phyloP scores from a whole-genome alignment of 2,888 invertebrate genomes.

The Bugulina stolonifera region DNA sequence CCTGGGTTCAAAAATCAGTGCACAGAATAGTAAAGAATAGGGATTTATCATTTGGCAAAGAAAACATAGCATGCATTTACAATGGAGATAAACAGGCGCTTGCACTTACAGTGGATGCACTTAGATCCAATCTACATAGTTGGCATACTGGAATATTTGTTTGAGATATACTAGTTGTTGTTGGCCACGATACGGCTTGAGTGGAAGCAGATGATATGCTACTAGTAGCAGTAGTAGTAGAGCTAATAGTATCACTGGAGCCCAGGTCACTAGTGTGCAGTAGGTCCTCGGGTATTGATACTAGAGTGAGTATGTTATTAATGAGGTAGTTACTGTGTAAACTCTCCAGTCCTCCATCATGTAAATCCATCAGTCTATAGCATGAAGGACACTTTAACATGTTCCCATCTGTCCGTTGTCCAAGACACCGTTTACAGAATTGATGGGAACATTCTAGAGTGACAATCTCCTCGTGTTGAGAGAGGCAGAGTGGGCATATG shows the following conservation, averaged over 20 bases:
- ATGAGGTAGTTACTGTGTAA: constrained; percentile 47
- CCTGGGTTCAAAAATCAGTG: too few relatives aligned
- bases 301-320: constrained; percentile 46
- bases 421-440: constrained; percentile 50
- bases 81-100: too few relatives aligned
- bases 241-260: not conserved
- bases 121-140: not conserved
- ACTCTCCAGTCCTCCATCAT: constrained; percentile 41
- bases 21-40: too few relatives aligned
- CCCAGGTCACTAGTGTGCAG: not conserved
- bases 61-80: too few relatives aligned
- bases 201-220: not conserved
- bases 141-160: too few relatives aligned
- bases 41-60: too few relatives aligned
- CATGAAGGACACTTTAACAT: constrained; percentile 46
- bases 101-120: not conserved
- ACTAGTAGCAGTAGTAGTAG: too few relatives aligned
- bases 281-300: constrained; percentile 41
- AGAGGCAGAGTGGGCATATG: constrained; percentile 45
- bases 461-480: constrained; percentile 45
- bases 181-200: not conserved
- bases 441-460: constrained; percentile 52
- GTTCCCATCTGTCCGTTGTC: constrained; percentile 32
- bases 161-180: not conserved
- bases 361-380: constrained; percentile 38